A percentile compares a stretch with the other conserved stretches of the same genome.
phyloP scores from a whole-genome alignment of 2,888 invertebrate species.

The Epinotia demarniana region DNA sequence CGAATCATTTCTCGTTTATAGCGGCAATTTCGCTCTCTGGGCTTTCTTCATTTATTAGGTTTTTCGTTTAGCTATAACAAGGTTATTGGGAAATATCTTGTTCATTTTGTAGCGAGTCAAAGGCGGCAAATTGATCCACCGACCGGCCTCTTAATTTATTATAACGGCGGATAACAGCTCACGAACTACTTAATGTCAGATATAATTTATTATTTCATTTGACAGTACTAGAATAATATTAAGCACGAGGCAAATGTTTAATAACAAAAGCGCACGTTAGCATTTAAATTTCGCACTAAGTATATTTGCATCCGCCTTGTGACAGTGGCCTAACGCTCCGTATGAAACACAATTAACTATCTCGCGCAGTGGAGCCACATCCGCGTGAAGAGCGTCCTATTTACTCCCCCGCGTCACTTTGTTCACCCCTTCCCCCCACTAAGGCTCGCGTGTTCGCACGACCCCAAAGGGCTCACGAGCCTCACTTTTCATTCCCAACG shows the following conservation, averaged over 20 bases:
- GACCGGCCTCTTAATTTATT: not conserved
- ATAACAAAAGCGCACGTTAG: not conserved
- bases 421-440: not conserved
- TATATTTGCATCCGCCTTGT: not conserved
- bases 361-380: not conserved
- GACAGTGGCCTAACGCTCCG: not conserved
- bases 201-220: not conserved
- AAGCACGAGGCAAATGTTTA: not conserved
- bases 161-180: not conserved
- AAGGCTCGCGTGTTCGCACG: constrained; percentile 18
- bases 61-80: constrained; percentile 32
- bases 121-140: constrained; percentile 11
- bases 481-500: constrained; percentile 38
- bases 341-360: constrained; percentile 29
- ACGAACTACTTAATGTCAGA: not conserved
- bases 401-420: constrained; percentile 22
- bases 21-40: constrained; percentile 14
- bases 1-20: constrained; percentile 30
- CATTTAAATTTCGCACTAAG: not conserved
- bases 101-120: constrained; percentile 23
- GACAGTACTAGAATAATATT: not conserved
- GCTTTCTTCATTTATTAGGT: constrained; percentile 36
- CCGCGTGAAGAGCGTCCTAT: not conserved
- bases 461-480: constrained; percentile 28
- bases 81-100: constrained; percentile 30